Conservation (phyloP, 2,797 vertebrate species). For the Sorex maritimensis region DNA sequence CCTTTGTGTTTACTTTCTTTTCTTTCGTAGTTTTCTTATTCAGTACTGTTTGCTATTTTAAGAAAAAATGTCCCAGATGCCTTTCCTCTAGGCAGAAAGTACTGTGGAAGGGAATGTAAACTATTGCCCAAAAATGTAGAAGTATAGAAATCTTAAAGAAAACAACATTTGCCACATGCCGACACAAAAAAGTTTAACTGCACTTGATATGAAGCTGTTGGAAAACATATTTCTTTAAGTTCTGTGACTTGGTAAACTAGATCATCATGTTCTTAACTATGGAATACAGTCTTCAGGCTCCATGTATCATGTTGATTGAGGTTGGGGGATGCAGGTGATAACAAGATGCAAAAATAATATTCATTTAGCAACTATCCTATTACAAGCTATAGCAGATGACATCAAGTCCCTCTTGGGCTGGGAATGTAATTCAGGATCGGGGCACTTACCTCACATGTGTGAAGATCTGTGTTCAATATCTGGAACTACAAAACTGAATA, state of each 20-base stretch:
- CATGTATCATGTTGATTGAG: background rate
- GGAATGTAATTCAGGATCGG: background rate
- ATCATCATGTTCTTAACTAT: background rate
- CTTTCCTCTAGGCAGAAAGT: constrained; percentile 63
- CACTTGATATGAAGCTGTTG: constrained; percentile 33
- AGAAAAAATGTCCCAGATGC: constrained; percentile 50
- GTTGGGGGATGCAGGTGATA: background rate
- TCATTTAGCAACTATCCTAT: background rate
- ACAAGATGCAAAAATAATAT: background rate
- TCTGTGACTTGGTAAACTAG: constrained; percentile 36
- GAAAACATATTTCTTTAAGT: constrained; percentile 48
- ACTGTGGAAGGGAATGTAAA: constrained; percentile 61
- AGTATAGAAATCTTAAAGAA: constrained; percentile 50
- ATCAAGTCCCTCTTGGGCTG: background rate
- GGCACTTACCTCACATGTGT: too few species aligned
- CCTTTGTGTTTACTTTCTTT: constrained; percentile 30
- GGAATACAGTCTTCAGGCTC: background rate
- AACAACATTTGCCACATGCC: constrained; percentile 56
- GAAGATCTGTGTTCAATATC: too few species aligned
- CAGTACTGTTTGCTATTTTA: constrained; percentile 61
- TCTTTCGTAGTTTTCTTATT: background rate
- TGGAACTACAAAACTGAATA: background rate
- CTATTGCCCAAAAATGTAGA: constrained; percentile 24
- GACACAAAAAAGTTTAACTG: constrained; percentile 34
- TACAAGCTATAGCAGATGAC: background rate